Evolutionary conservation across 2,888 invertebrate genomes (phyloP), one percentile per base, ranked within the genome.

Genomic region (Metellina segmentata): DNA sequence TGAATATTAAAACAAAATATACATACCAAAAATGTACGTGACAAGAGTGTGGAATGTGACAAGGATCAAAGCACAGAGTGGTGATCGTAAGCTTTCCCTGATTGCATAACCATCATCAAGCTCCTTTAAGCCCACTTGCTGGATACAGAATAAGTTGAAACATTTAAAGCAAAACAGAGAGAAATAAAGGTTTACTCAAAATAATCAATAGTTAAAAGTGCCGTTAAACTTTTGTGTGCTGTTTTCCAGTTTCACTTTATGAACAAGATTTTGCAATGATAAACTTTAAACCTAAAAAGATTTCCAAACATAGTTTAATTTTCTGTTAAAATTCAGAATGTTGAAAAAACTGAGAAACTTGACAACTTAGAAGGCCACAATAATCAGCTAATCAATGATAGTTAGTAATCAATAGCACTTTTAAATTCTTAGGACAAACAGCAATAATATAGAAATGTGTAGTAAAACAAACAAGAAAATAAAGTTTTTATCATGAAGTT

Each of bases 31-130:
- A 48, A 92, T 92, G 72, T 90, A 93, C 19, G 92, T 92, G 7
- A 93, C 93, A 70, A 92, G 75, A 16, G 93, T 93, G 81, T 98
- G 97, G 95, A 98, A 99, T 0, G 97, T 97, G 1, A 99, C 96
- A 48, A 99, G 95, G 0, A 97, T 97, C 95, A 99, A 96, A 52
- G 97, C 97, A 94, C 98, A 98, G 0, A 99, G 95, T 16, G 98
- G 97, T 93, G 98, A 97, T 51, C 99, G 96, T 81, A 99, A 95
- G 16, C 98, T 97, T 83, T 96, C 96, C 2, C 96, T 96, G 88
- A 97, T 96, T 13, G 96, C 95, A 93, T 97, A 97, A 0, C 98
- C 98, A 53, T 96, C 96, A 94, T 96, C 96, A 20, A 99, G 95
- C 94, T 98, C 97, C 9, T 95, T 95, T 83, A 98, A 95, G 0